These are phyloP conservation scores for Australoheros scitulus DNA, from an alignment of 2,113 vertebrate genomes.

Conservation along the genomic window DNA sequence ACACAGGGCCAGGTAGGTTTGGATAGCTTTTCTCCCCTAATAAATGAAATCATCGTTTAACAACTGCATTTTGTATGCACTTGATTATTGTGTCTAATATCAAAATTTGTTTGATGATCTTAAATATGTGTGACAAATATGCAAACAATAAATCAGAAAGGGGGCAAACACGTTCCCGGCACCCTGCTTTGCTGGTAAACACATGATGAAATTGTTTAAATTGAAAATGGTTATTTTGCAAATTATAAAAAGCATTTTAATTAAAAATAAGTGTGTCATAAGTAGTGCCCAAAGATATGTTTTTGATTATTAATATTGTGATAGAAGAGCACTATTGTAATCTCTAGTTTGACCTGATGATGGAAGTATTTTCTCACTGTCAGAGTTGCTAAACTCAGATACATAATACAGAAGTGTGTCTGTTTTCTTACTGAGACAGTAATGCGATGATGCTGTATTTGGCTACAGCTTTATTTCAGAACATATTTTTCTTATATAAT, in stretches of 20 bases:
- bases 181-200: neutral
- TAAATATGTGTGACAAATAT: neutral
- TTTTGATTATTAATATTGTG: neutral
- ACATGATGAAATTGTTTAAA: neutral
- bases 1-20: too few relatives aligned
- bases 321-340: neutral
- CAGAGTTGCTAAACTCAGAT: neutral
- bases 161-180: rapidly evolving
- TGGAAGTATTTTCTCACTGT: neutral
- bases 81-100: neutral
- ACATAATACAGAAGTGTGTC: neutral
- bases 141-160: neutral
- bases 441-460: neutral
- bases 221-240: neutral
- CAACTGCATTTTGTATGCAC: rapidly evolving
- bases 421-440: neutral
- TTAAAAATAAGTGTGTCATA: neutral
- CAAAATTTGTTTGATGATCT: neutral
- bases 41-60: neutral
- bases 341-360: neutral
- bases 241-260: neutral
- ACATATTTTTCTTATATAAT: too few relatives aligned
- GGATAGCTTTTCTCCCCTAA: neutral
- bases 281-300: neutral
- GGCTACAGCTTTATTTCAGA: neutral